Conservation (phyloP, 2,888 invertebrate genomes). For the Chrysolina oricalcia region DNA sequence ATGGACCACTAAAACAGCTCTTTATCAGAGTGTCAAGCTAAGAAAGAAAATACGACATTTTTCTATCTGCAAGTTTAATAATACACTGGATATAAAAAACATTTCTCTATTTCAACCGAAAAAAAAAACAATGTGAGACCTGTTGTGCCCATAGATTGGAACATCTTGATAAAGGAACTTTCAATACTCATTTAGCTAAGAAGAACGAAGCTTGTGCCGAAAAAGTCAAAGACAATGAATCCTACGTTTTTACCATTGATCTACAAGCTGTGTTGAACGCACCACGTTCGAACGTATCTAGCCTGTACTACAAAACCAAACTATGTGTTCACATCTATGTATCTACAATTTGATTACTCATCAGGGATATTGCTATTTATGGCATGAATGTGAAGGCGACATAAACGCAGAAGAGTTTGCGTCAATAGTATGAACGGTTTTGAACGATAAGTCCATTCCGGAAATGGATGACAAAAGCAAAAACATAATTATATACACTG, state of each 20-base stretch:
- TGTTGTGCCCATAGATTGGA: not conserved
- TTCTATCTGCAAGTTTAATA: slow-evolving; percentile 13
- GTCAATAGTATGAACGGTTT: not conserved
- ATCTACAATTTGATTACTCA: slow-evolving; percentile 49
- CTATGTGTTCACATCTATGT: slow-evolving; percentile 57
- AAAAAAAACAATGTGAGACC: not conserved
- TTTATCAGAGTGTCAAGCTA: not conserved
- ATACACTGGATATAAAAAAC: slow-evolving; percentile 6
- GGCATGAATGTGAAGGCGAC: slow-evolving; percentile 31
- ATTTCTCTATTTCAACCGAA: not conserved
- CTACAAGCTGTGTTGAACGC: slow-evolving; percentile 54
- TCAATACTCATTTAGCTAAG: not conserved
- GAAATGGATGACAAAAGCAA: slow-evolving; percentile 6
- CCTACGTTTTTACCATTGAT: slow-evolving; percentile 44
- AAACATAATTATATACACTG: slow-evolving; percentile 20
- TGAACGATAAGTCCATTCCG: not conserved
- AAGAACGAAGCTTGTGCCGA: not conserved
- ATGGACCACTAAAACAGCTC: not conserved
- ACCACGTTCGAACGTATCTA: slow-evolving; percentile 27
- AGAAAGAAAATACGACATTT: not conserved
- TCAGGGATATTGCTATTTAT: slow-evolving; percentile 46
- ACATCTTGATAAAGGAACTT: not conserved
- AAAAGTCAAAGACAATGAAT: not conserved
- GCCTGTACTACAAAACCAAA: slow-evolving; percentile 57
- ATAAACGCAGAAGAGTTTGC: slow-evolving; percentile 28